A percentile compares a stretch with the other conserved stretches of the same genome.
Conservation (phyloP, 1,140 invertebrate genomes). For the Cydia amplana region DNA sequence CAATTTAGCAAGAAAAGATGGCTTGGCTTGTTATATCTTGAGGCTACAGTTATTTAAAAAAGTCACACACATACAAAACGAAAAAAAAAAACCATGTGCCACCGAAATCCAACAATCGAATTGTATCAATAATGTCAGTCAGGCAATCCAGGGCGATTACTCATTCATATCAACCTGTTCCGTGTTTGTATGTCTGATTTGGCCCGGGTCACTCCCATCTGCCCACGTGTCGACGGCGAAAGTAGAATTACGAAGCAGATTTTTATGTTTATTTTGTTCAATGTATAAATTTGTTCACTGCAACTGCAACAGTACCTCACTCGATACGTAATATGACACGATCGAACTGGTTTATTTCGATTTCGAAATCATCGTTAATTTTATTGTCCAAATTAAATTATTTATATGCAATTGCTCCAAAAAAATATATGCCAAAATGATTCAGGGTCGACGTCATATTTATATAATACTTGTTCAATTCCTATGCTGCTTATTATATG, state of each 20-base stretch:
- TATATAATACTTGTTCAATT: too few species aligned
- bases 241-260: slow-evolving; percentile 42
- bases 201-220: slow-evolving; percentile 45
- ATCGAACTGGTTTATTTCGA: slow-evolving; percentile 44
- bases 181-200: slow-evolving; percentile 47
- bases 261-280: slow-evolving; percentile 45
- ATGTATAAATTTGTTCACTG: slow-evolving; percentile 38
- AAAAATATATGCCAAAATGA: not conserved
- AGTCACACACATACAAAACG: not conserved
- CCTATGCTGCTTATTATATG: too few species aligned
- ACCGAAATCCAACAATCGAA: slow-evolving; percentile 7
- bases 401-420: not conserved
- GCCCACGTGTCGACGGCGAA: slow-evolving; percentile 46
- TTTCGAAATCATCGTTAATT: slow-evolving; percentile 38
- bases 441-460: not conserved
- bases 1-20: too few species aligned
- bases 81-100: not conserved
- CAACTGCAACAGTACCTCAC: slow-evolving; percentile 41
- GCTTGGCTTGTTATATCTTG: too few species aligned
- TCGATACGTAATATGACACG: slow-evolving; percentile 40
- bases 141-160: slow-evolving; percentile 9
- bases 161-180: slow-evolving; percentile 53
- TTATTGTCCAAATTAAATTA: not conserved
- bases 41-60: not conserved
- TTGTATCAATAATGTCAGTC: slow-evolving; percentile 8